Evolutionary conservation across 2,797 vertebrate species (phyloP), one percentile per base, ranked within the genome.

Genomic region (Oceanodroma leucorhoa): DNA sequence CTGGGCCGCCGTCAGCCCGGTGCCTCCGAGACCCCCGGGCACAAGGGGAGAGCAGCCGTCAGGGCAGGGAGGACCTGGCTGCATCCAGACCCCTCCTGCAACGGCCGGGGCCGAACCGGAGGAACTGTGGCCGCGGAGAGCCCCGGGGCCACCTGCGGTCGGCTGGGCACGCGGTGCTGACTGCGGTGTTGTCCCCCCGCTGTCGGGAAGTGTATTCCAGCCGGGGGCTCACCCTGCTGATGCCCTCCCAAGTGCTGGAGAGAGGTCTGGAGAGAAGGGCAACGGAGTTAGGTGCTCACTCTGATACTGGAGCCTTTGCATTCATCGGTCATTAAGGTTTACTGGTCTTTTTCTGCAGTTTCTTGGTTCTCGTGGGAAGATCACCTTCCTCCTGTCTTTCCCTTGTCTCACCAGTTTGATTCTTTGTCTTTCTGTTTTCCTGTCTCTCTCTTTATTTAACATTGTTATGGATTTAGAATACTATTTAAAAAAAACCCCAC

Each of bases 121-220:
- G 57, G 14, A 41, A 5, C 4, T 18, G 17, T 53, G 70, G 32
- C 51, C 3, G 0, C 32, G 60, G 60, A 40, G 50, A 76, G 55
- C 14, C 14, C 6, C 2, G 34, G 43, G 60, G 40, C 43, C 3
- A 4, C 29, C 57, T 29, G 1, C 0, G 3, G 9, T 19, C 9
- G 1, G 6, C 57, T 48, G 51, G 27, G 61, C 18, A 21, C 3
- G 0, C 6, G 65, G 51, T 46, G 34, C 57, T 62, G 51, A 7
- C 51, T 41, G 17, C 0, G 11, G 6, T 27, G 15, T 1, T 14
- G 27, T 71, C 51, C 6, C 9, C 5, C 0, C 0, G 1, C 62
- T 13, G 13, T 21, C 1, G 1, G 41, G 32, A 46, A 11, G 2
- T 23, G 2, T 23, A 11, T 67, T 92, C 26, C 41, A 11, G 48